Evolutionary conservation across 2,113 vertebrate genomes (phyloP), one percentile per base, ranked within the genome.

Genomic region (Lethenteron reissneri): DNA sequence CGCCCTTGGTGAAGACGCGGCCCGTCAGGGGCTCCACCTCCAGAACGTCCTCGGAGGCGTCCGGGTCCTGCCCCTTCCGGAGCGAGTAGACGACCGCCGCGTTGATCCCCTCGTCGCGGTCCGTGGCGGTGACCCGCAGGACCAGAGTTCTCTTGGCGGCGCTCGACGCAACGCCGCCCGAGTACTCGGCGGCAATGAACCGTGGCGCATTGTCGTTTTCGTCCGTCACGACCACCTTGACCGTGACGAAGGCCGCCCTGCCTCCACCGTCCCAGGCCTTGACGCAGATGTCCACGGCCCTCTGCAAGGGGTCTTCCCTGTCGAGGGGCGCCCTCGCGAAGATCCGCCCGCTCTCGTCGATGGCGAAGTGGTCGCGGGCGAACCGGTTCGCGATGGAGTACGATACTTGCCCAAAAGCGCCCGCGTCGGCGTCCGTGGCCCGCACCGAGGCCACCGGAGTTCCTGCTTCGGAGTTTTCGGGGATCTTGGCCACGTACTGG

Each of bases 81-180:
- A 97, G 84, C 64, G 82, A 71, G 3, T 94, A 99, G 10, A 81
- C 80, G 58, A 95, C 81, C 70, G 96, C 94, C 9, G 94, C 92
- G 71, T 96, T 99, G 76, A 86, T 92, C 9, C 94, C 94, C 76
- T 99, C 94, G 64, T 99, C 94, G 56, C 83, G 83, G 75, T 99
- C 94, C 8, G 89, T 92, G 1, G 94, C 92, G 12, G 87, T 80
- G 57, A 95, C 81, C 78, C 83, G 88, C 70, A 90, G 69, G 68
- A 96, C 83, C 0, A 85, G 84, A 10, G 88, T 88, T 73, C 91
- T 90, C 17, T 56, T 84, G 85, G 41, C 85, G 83, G 82, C 84
- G 60, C 80, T 80, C 11, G 92, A 88, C 4, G 84, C 83, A 3
- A 92, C 82, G 69, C 85, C 88, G 19, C 86, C 85, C 17, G 80